Base-by-base conservation (phyloP, 2,888 invertebrate genomes). In the Nowickia ferox region DNA sequence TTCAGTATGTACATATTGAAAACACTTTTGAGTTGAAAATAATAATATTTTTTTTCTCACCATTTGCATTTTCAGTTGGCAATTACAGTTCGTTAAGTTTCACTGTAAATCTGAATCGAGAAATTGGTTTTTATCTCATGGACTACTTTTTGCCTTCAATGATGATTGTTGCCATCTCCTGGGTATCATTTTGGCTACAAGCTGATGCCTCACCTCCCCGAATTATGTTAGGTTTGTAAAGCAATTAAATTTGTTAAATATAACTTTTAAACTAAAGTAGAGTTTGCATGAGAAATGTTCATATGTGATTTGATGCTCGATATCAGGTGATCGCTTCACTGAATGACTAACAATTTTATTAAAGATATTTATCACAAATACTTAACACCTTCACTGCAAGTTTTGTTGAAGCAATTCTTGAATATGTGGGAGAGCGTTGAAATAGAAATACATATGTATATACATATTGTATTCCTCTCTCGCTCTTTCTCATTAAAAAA, bases 141-240 rank as follows among this genome's bases (percentile, higher is more conserved):
- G 91, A 91, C 46, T 91, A 91, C 55, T 91, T 91, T 86, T 65
- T 91, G 87, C 91, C 91, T 6, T 91, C 91, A 30, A 91, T 91
- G 91, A 91, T 91, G 91, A 91, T 91, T 69, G 91, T 91, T n/a
- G 91, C 91, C 72, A 91, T 91, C 3, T 91, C 91, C 0, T 91
- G 91, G 91, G 91, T 91, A 5, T 91, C 91, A 44, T 91, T 91
- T 53, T 91, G 91, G 91, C 78, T 91, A 68, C 91, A 91, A 66
- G 91, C 91, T 0, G 91, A 91, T 86, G 90, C 90, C 4, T 91
- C 91, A 0, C 91, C 91, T 0, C 91, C 91, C 0, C 90, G 91
- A 5, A 91, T 91, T 40, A 91, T 91, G 91, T 71, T 91, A 77
- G 91, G 91, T 91, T 87, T 77, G 89, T 38, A 19, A 13, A 42